Base-by-base conservation (phyloP, 2,888 invertebrate species). In the Balanococcus diminutus region DNA sequence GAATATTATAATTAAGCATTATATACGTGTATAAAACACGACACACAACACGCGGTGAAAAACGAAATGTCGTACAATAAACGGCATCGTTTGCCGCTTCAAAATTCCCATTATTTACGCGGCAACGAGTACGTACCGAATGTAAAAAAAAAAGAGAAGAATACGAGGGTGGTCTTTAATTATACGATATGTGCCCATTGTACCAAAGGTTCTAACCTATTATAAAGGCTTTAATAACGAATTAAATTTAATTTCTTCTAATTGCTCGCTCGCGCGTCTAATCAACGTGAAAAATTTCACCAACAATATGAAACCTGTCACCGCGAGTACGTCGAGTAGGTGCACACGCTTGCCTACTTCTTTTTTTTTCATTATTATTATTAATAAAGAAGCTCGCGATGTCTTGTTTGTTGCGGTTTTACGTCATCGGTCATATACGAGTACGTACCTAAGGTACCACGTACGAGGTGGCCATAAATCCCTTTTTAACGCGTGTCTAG, bases 1-100 rank as follows among this genome's bases (percentile, higher is more conserved):
- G 84, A 84, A 84, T 84, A 84, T 84, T 84, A 84, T 84, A 84
- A 84, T 84, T 84, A 84, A 84, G 84, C 72, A 84, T 84, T 84
- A 84, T 84, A 28, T 25, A 42, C 39, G 25, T 39, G 67, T 42
- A 72, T 75, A 84, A 82, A 28, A 51, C 8, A 82, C 82, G 51
- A 25, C 56, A 84, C 36, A 14, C 42, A 42, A n/a, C 42, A 42
- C 42, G 42, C 42, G 42, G 42, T 42, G 42, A 42, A 42, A 42
- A 42, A 42, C 42, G 42, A 42, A 42, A 42, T 16, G 42, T 42
- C 42, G 42, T 42, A 42, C 84, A 84, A 83, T 83, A 83, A 51
- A 83, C 82, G 82, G 22, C 67, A 75, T 84, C 84, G 84, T 84
- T 67, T 72, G 84, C 72, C 84, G 67, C 36, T 67, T 72, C 36